Conservation (phyloP, 2,888 invertebrate species). For the Glomeris marginata region DNA sequence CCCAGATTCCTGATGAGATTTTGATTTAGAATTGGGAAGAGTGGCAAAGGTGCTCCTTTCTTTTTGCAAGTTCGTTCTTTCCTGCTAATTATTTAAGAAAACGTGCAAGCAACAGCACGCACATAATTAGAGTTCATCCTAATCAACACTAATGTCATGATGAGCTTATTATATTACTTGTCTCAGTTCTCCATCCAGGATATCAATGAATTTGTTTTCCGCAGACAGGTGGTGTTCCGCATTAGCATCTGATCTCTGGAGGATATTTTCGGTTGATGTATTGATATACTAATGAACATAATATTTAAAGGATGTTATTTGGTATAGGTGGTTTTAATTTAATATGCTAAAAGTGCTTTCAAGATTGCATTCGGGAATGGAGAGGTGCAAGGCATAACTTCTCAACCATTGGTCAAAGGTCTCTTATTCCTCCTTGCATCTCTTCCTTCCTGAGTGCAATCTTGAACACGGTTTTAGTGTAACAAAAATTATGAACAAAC, state of each 20-base stretch:
- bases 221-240: slow-evolving; percentile 10
- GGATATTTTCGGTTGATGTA: slow-evolving; percentile 14
- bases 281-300: slow-evolving; percentile 14
- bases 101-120: neutral
- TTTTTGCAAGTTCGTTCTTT: slow-evolving; percentile 11
- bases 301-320: too few species aligned
- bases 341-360: neutral
- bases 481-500: slow-evolving; percentile 1
- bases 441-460: neutral
- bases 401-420: too few species aligned
- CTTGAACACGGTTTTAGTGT: too few species aligned
- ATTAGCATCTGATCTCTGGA: slow-evolving; percentile 7
- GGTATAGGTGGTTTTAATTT: neutral
- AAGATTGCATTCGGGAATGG: neutral
- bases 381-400: too few species aligned
- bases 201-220: slow-evolving; percentile 15
- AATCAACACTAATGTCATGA: neutral
- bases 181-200: slow-evolving; percentile 14
- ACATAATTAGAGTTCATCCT: neutral
- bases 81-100: slow-evolving; percentile 4
- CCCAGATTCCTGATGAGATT: neutral
- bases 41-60: slow-evolving; percentile 15
- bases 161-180: slow-evolving; percentile 8
- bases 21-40: slow-evolving; percentile 9
- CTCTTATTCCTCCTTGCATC: too few species aligned